Conservation (phyloP, 2,113 vertebrate species). For the Etheostoma spectabile region DNA sequence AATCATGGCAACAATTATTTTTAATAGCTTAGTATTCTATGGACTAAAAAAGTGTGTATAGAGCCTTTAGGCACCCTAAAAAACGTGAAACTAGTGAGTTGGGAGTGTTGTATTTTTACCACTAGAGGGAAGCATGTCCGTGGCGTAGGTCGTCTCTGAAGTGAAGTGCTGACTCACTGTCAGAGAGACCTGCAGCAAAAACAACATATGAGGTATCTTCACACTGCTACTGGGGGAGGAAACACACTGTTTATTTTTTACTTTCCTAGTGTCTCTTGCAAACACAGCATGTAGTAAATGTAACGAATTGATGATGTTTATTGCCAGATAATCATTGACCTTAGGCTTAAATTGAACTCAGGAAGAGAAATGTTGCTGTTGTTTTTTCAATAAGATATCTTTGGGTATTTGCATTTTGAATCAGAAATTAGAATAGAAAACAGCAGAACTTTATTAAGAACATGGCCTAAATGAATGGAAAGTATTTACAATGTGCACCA, state of each 20-base stretch:
- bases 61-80: too few species aligned
- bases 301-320: neutral
- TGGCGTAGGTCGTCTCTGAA: neutral
- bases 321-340: neutral
- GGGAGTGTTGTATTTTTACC: constrained; percentile 6
- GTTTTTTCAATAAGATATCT: neutral
- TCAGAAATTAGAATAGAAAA: neutral
- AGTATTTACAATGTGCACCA: neutral
- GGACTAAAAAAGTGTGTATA: too few species aligned
- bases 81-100: neutral
- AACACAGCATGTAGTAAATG: neutral
- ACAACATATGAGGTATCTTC: constrained; percentile 12
- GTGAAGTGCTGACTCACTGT: constrained; percentile 69
- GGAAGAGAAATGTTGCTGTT: too few species aligned
- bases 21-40: too few species aligned
- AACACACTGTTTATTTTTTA: constrained; percentile 4
- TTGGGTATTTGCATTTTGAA: neutral
- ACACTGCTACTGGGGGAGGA: constrained; percentile 3
- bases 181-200: constrained; percentile 42
- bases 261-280: neutral
- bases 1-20: too few species aligned
- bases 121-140: constrained; percentile 53
- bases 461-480: neutral
- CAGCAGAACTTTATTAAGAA: too few species aligned
- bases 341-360: neutral